Evolutionary conservation across 2,888 invertebrate genomes (phyloP).

Genomic region (Reticulitermes lucifugus): DNA sequence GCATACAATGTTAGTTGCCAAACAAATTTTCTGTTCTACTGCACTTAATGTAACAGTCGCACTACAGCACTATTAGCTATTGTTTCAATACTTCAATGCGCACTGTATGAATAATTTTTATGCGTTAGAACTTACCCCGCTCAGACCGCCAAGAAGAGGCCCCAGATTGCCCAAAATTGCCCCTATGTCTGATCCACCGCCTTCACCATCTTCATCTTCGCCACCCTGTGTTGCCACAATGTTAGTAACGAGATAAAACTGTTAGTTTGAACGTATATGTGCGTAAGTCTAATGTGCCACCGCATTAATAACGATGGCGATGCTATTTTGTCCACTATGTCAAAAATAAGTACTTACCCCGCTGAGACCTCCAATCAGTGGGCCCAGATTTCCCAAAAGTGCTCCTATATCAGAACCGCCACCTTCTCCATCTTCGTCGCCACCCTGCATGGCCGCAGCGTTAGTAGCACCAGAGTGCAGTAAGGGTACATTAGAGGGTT

Average conservation of each 20-base stretch:
- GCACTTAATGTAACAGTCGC: too few relatives aligned
- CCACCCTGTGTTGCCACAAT: neutral
- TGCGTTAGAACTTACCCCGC: constrained; percentile 43
- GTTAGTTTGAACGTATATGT: neutral
- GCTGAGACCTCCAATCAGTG: constrained; percentile 42
- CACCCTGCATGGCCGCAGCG: neutral
- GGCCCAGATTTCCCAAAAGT: constrained; percentile 10
- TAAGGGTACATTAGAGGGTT: too few relatives aligned
- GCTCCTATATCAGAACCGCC: constrained; percentile 24
- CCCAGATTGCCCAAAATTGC: constrained; percentile 7
- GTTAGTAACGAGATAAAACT: neutral
- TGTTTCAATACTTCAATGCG: too few relatives aligned
- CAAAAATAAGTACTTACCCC: constrained; percentile 41
- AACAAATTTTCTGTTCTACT: neutral
- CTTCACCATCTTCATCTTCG: constrained; percentile 3
- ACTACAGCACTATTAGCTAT: too few relatives aligned
- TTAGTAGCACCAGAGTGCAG: too few relatives aligned
- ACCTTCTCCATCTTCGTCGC: neutral
- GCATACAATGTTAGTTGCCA: neutral
- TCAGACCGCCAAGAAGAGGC: constrained; percentile 40
- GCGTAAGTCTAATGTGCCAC: neutral
- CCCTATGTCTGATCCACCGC: constrained; percentile 31
- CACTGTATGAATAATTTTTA: too few relatives aligned
- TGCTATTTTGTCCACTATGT: too few relatives aligned
- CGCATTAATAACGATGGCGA: neutral